Evolutionary conservation across 2,113 vertebrate genomes (phyloP).

Genomic region (Rhinoptilus africanus): DNA sequence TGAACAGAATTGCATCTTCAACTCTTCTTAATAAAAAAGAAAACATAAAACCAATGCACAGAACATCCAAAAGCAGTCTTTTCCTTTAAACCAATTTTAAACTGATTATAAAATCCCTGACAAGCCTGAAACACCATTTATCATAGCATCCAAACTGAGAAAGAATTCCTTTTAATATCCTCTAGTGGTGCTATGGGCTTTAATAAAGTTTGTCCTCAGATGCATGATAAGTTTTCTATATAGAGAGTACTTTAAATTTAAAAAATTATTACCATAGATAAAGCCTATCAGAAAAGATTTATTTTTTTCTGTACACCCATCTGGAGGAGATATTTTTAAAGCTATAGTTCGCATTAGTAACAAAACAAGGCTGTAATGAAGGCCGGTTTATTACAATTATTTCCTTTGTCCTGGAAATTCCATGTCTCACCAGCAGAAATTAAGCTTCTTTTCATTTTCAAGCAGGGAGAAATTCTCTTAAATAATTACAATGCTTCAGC

Average conservation of each 20-base stretch:
- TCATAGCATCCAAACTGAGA: not conserved
- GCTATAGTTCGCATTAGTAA: not conserved
- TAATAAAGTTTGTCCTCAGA: not conserved
- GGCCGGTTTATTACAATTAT: not conserved
- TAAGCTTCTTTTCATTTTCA: not conserved
- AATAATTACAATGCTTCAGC: not conserved
- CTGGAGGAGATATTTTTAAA: not conserved
- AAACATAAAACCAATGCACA: not conserved
- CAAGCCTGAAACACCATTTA: conserved; percentile 6
- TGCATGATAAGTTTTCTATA: not conserved
- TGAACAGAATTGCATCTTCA: not conserved
- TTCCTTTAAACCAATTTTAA: not conserved
- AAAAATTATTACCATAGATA: not conserved
- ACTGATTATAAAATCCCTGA: not conserved
- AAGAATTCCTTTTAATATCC: conserved; percentile 50
- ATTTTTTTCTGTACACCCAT: not conserved
- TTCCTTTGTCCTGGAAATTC: not conserved
- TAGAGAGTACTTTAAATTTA: not conserved
- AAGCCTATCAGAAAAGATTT: not conserved
- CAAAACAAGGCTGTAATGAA: not conserved
- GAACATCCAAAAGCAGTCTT: not conserved
- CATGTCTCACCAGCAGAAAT: not conserved
- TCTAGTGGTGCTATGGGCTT: not conserved
- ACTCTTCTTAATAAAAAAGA: not conserved
- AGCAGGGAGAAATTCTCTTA: not conserved